phyloP scores from a whole-genome alignment of 1,140 invertebrate genomes.

The Nixonia krombeini region DNA sequence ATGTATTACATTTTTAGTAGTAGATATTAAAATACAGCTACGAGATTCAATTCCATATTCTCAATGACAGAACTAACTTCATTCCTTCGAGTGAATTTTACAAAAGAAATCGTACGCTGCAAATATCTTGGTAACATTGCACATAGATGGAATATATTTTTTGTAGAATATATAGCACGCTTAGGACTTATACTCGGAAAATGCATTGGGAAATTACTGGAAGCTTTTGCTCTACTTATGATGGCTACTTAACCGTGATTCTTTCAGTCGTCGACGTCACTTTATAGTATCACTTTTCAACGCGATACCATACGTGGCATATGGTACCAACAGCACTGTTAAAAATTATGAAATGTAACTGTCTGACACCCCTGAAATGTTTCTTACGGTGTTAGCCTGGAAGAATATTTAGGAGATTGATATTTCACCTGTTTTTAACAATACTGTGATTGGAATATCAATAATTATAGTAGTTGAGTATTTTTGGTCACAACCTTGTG shows the following conservation, averaged over 20 bases:
- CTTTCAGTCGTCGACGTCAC: conserved; percentile 22
- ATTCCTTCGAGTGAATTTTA: too few species aligned
- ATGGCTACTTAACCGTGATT: conserved; percentile 20
- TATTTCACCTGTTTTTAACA: conserved; percentile 10
- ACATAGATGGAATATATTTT: conserved; percentile 15
- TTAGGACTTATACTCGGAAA: conserved; percentile 23
- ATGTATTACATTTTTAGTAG: too few species aligned
- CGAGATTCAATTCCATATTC: too few species aligned
- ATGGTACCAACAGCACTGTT: conserved; percentile 4
- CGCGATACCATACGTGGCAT: conserved; percentile 23
- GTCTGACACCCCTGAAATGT: not conserved
- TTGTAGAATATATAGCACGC: too few species aligned
- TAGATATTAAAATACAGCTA: too few species aligned
- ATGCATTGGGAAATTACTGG: conserved; percentile 34
- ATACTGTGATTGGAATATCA: conserved; percentile 14
- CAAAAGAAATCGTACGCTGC: too few species aligned
- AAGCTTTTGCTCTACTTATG: conserved; percentile 40
- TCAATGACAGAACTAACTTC: too few species aligned
- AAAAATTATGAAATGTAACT: conserved; percentile 10
- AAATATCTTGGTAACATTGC: conserved; percentile 26
- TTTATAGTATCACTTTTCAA: conserved; percentile 18
- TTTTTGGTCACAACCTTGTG: conserved; percentile 41
- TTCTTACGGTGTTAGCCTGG: not conserved
- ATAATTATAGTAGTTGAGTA: conserved; percentile 25
- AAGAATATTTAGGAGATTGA: not conserved